Evolutionary conservation across 2,888 invertebrate species (phyloP).

Genomic region (Drosophila merina): DNA sequence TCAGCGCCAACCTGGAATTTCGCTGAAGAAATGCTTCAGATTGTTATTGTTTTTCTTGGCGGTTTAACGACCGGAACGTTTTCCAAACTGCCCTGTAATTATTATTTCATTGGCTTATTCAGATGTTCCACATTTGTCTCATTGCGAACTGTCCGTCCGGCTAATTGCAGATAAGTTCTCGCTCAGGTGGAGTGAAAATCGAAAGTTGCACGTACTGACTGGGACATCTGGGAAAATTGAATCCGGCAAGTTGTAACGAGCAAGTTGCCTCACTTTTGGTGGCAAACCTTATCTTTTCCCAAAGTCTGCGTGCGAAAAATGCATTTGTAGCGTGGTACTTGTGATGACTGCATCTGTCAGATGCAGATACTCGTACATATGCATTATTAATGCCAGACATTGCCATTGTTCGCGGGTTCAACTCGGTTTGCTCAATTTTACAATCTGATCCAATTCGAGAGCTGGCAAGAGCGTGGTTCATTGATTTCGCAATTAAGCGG

Average conservation of each 20-base stretch:
- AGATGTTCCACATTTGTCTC: slow-evolving; percentile 26
- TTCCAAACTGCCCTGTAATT: slow-evolving; percentile 45
- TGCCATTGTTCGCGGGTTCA: slow-evolving; percentile 64
- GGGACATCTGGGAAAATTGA: not conserved
- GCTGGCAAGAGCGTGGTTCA: slow-evolving; percentile 53
- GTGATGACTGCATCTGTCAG: slow-evolving; percentile 41
- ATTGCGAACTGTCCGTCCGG: slow-evolving; percentile 11
- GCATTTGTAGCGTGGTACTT: slow-evolving; percentile 9
- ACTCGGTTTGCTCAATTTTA: slow-evolving; percentile 50
- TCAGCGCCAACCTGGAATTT: slow-evolving; percentile 56
- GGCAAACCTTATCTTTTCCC: slow-evolving; percentile 31
- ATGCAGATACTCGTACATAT: slow-evolving; percentile 16
- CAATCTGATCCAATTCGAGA: slow-evolving; percentile 44
- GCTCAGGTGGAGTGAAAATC: slow-evolving; percentile 24
- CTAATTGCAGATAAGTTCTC: slow-evolving; percentile 39
- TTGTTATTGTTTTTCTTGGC: slow-evolving; percentile 33
- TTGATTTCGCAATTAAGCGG: slow-evolving; percentile 65
- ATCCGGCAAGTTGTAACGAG: not conserved
- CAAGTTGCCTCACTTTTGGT: slow-evolving; percentile 27
- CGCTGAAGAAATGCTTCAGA: slow-evolving; percentile 51
- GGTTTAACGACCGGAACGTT: slow-evolving; percentile 70
- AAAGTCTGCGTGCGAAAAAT: slow-evolving; percentile 39
- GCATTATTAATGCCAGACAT: slow-evolving; percentile 56
- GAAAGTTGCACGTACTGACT: slow-evolving; percentile 23
- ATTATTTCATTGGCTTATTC: slow-evolving; percentile 25